phyloP scores from a whole-genome alignment of 1,140 invertebrate species.

The Brachionus manjavacas region DNA sequence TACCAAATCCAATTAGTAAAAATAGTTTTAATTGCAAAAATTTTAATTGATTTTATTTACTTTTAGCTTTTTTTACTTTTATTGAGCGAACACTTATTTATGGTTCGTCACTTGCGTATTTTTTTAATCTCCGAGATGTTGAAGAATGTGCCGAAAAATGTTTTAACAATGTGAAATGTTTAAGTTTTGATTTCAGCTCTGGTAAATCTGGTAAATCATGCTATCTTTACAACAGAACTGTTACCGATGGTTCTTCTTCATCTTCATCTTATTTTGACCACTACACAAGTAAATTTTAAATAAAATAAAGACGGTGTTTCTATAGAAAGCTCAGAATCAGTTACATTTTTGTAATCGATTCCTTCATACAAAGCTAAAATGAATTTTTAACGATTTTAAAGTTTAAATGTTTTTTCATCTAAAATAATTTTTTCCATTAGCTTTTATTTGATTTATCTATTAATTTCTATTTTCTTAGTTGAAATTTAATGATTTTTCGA shows the following conservation, averaged over 20 bases:
- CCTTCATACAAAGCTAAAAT: too few relatives aligned
- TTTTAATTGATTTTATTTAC: neutral
- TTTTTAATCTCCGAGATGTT: neutral
- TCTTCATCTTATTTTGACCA: neutral
- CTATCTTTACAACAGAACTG: neutral
- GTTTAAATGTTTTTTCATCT: too few relatives aligned
- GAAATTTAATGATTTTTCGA: too few relatives aligned
- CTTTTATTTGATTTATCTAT: too few relatives aligned
- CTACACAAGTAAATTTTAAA: slow-evolving; percentile 14
- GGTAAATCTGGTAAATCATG: neutral
- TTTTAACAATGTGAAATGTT: neutral
- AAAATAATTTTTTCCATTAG: too few relatives aligned
- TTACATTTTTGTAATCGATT: too few relatives aligned
- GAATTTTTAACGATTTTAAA: too few relatives aligned
- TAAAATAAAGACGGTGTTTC: too few relatives aligned
- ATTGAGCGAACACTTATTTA: neutral
- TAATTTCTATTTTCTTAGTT: too few relatives aligned
- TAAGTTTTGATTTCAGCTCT: slow-evolving; percentile 29
- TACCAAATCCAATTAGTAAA: slow-evolving; percentile 21
- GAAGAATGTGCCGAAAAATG: slow-evolving; percentile 16
- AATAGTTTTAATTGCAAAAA: neutral
- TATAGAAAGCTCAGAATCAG: too few relatives aligned
- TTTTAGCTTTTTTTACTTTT: neutral
- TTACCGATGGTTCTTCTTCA: neutral
- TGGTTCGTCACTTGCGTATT: neutral